Evolutionary conservation across 2,113 vertebrate species (phyloP).

Genomic region (Thalassarche chlororhynchos): DNA sequence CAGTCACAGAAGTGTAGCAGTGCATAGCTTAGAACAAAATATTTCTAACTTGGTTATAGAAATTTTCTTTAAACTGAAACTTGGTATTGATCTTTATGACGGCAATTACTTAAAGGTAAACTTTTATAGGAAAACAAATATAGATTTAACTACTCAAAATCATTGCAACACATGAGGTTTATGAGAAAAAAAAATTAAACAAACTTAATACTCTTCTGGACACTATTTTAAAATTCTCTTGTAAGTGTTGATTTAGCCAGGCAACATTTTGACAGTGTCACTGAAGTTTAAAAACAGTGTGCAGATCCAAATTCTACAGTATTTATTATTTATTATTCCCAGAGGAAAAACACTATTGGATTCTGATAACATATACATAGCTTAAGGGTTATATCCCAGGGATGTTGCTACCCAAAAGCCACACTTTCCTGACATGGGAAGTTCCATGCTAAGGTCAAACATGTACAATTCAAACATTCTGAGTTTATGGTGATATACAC

Average conservation of each 20-base stretch:
- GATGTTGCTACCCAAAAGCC: not conserved
- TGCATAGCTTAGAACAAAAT: conserved; percentile 27
- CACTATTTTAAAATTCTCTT: not conserved
- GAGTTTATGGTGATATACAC: not conserved
- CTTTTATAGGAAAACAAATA: not conserved
- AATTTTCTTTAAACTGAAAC: conserved; percentile 19
- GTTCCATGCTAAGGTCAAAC: not conserved
- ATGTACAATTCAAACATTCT: not conserved
- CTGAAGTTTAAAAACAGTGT: not conserved
- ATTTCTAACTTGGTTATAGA: conserved; percentile 47
- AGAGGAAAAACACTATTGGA: not conserved
- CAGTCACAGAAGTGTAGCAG: conserved; percentile 4
- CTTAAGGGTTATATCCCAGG: not conserved
- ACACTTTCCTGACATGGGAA: not conserved
- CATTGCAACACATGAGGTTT: not conserved
- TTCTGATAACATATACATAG: not conserved
- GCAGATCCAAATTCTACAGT: not conserved
- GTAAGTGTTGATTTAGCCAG: not conserved
- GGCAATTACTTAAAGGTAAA: conserved; percentile 12
- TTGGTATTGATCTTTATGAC: not conserved
- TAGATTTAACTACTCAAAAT: conserved; percentile 6
- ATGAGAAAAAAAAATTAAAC: not conserved
- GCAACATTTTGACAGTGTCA: not conserved
- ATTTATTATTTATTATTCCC: conserved; percentile 19
- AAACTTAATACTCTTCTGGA: not conserved